Percentiles rank a stretch among this genome's conserved stretches.
Evolutionary conservation across 2,113 vertebrate genomes (phyloP).

Genomic region (Carollia perspicillata): DNA sequence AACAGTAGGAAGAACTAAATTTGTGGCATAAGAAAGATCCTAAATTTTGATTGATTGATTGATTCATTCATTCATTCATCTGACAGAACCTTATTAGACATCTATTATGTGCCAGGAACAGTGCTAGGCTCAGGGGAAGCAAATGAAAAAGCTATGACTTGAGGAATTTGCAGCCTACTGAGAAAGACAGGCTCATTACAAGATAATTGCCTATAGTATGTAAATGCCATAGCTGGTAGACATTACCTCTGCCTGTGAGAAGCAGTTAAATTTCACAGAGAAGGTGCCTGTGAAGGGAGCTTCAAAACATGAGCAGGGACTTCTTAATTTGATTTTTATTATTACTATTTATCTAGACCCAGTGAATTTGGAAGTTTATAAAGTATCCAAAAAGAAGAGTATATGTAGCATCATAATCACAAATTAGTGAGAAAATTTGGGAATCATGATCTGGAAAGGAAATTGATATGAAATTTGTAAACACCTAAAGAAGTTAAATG

Average conservation of each 20-base stretch:
- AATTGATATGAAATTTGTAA: not conserved
- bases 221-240: not conserved
- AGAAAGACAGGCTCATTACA: not conserved
- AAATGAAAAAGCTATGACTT: not conserved
- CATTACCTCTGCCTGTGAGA: not conserved
- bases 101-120: not conserved
- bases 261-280: not conserved
- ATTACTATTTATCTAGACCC: not conserved
- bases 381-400: not conserved
- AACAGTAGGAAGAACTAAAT: constrained; percentile 56
- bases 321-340: not conserved
- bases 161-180: not conserved
- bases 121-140: not conserved
- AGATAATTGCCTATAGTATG: not conserved
- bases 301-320: not conserved
- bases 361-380: not conserved
- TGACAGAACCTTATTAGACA: not conserved
- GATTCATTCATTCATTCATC: not conserved
- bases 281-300: not conserved
- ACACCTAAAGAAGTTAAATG: not conserved
- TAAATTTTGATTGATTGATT: not conserved
- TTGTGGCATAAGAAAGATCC: not conserved
- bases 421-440: not conserved
- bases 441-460: not conserved
- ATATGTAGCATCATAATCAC: not conserved